Evolutionary conservation across 2,797 vertebrate species (phyloP).

Genomic region (Spinibarbus caldwelli): DNA sequence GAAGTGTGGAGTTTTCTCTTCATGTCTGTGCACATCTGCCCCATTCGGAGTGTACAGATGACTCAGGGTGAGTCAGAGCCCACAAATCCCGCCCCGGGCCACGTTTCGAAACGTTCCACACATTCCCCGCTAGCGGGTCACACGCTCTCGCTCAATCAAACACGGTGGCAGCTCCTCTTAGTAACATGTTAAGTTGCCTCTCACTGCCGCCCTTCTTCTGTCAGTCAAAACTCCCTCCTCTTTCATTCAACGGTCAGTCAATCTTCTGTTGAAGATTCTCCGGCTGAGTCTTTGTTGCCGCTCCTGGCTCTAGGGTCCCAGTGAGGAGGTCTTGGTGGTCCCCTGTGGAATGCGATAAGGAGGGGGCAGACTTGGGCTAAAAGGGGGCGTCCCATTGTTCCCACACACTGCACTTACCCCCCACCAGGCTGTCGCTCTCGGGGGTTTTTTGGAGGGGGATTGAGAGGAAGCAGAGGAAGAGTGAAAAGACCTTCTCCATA

Average conservation of each 20-base stretch:
- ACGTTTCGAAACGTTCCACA: constrained; percentile 50
- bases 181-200: constrained; percentile 43
- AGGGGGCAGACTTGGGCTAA: constrained; percentile 69
- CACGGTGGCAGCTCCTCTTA: constrained; percentile 33
- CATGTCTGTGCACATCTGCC: constrained; percentile 47
- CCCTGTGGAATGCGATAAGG: constrained; percentile 87
- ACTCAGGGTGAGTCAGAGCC: constrained; percentile 65
- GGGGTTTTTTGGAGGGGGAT: constrained; percentile 71
- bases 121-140: constrained; percentile 60
- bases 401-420: constrained; percentile 83
- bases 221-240: constrained; percentile 56
- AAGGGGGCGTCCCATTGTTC: constrained; percentile 88
- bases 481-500: constrained; percentile 61
- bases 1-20: constrained; percentile 17
- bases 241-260: constrained; percentile 70
- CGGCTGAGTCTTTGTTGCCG: constrained; percentile 71
- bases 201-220: constrained; percentile 57
- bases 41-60: constrained; percentile 16
- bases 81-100: constrained; percentile 54
- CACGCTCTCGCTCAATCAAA: constrained; percentile 37
- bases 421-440: constrained; percentile 87
- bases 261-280: constrained; percentile 50
- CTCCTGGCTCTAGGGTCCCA: constrained; percentile 71
- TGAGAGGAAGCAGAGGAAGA: constrained; percentile 72
- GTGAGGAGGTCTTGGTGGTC: constrained; percentile 88